Conservation (phyloP, 1,140 invertebrate species). For the Bemisia tabaci region DNA sequence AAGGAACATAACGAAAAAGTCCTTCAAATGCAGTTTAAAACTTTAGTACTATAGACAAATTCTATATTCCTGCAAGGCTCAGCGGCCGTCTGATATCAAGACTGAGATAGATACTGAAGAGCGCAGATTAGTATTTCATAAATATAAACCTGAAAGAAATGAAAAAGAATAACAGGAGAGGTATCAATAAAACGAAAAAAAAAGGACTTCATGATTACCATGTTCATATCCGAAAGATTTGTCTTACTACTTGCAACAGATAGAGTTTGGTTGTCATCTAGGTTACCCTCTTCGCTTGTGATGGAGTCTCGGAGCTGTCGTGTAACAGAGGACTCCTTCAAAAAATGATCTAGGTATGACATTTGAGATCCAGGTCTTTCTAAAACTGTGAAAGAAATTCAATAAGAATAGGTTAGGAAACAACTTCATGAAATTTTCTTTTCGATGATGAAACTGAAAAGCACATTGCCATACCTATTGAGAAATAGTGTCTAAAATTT, state of each 20-base stretch:
- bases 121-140: too few relatives aligned
- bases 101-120: too few relatives aligned
- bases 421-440: constrained; percentile 21
- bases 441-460: too few relatives aligned
- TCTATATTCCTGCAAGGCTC: too few relatives aligned
- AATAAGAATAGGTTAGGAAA: constrained; percentile 14
- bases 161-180: neutral
- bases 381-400: constrained; percentile 47
- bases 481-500: too few relatives aligned
- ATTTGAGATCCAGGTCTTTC: constrained; percentile 74
- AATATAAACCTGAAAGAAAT: neutral
- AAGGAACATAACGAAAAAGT: too few relatives aligned
- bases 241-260: constrained; percentile 70
- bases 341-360: constrained; percentile 76
- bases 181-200: constrained; percentile 23
- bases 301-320: constrained; percentile 35
- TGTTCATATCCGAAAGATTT: constrained; percentile 63
- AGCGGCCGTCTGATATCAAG: too few relatives aligned
- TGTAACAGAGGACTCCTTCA: constrained; percentile 51
- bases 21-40: too few relatives aligned
- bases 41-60: too few relatives aligned
- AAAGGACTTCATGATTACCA: too few relatives aligned
- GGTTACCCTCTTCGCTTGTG: constrained; percentile 59
- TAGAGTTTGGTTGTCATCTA: constrained; percentile 58
- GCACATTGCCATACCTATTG: too few relatives aligned